A percentile compares a stretch with the other conserved stretches of the same genome.
phyloP scores from a whole-genome alignment of 2,888 invertebrate genomes.

The Lingula anatina region DNA sequence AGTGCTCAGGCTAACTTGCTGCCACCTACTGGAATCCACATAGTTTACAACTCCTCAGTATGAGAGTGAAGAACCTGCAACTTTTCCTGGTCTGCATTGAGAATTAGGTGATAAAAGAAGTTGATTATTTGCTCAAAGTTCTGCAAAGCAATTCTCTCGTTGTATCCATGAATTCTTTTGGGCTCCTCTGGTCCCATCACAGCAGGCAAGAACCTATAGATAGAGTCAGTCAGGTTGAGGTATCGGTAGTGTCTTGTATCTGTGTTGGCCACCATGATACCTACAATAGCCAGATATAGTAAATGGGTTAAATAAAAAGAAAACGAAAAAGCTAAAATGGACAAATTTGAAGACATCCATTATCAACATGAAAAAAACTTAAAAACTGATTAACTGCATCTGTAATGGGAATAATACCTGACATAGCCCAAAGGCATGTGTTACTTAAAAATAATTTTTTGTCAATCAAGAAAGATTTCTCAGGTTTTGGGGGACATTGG shows the following conservation, averaged over 20 bases:
- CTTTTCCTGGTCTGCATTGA: constrained; percentile 45
- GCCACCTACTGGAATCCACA: too few relatives aligned
- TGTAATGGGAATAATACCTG: too few relatives aligned
- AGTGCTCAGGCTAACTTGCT: too few relatives aligned
- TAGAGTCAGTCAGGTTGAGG: constrained; percentile 46
- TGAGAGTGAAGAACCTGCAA: constrained; percentile 22
- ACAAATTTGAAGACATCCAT: too few relatives aligned
- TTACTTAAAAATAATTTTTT: too few relatives aligned
- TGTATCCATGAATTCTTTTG: constrained; percentile 54
- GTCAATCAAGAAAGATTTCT: too few relatives aligned
- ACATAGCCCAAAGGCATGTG: too few relatives aligned
- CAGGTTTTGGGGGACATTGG: too few relatives aligned
- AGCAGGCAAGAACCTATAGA: constrained; percentile 55
- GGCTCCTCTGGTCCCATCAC: constrained; percentile 42
- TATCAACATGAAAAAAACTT: too few relatives aligned
- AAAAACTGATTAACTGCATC: too few relatives aligned
- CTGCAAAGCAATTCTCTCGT: constrained; percentile 54
- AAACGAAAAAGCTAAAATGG: too few relatives aligned
- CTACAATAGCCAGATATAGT: constrained; percentile 18
- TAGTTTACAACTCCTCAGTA: constrained; percentile 10
- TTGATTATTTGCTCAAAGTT: constrained; percentile 54
- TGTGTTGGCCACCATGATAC: constrained; percentile 51
- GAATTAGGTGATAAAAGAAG: constrained; percentile 55
- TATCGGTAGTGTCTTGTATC: constrained; percentile 56
- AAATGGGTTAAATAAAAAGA: too few relatives aligned